A percentile compares a stretch with the other conserved stretches of the same genome.
Conservation (phyloP, 2,113 vertebrate species). For the Dendropsophus ebraccatus region DNA sequence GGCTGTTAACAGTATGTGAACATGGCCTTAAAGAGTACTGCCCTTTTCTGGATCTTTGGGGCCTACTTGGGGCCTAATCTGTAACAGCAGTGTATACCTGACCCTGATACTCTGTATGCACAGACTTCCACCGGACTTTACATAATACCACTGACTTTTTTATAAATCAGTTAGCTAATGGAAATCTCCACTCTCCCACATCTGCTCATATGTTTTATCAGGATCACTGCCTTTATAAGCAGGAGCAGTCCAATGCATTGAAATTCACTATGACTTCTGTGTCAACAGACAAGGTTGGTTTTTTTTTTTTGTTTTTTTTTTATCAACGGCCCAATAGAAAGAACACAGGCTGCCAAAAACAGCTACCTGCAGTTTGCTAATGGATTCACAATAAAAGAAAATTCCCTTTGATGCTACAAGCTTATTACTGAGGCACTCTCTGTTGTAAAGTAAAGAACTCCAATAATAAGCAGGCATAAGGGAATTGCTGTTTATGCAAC, state of each 20-base stretch:
- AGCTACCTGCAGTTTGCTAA: background rate
- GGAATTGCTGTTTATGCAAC: background rate
- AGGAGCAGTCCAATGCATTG: background rate
- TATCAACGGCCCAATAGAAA: background rate
- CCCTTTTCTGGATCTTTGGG: too few relatives aligned
- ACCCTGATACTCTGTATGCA: too few relatives aligned
- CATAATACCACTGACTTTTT: background rate
- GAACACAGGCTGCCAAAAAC: background rate
- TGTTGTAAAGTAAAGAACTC: background rate
- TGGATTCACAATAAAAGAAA: background rate
- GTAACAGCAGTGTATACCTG: too few relatives aligned
- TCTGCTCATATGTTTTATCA: background rate
- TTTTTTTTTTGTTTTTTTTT: too few relatives aligned
- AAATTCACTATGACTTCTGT: background rate
- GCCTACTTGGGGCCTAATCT: too few relatives aligned
- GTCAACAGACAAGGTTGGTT: background rate
- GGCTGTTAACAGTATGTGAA: too few relatives aligned
- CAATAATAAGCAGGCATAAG: conserved; percentile 4
- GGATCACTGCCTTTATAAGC: background rate
- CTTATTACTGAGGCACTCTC: background rate
- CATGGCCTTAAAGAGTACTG: too few relatives aligned
- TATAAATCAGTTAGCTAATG: background rate
- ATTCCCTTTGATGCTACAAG: background rate
- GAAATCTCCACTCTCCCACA: background rate
- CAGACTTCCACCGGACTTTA: background rate